Percentiles rank a stretch among this genome's conserved stretches.
phyloP scores from a whole-genome alignment of 2,113 vertebrate species.

The Acrocephalus kingi region DNA sequence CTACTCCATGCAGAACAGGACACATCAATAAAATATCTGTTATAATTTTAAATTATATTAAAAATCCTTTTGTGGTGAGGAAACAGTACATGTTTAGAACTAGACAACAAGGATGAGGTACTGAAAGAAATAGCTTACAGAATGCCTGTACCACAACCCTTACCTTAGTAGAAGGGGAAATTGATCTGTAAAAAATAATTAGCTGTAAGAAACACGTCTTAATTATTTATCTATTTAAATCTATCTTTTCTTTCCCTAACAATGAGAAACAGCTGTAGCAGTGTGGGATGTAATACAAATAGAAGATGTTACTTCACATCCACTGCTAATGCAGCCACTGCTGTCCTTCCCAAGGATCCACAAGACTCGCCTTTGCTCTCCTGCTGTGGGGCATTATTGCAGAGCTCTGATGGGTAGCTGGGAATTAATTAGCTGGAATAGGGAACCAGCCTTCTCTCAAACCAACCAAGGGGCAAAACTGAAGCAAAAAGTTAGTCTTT shows the following conservation, averaged over 20 bases:
- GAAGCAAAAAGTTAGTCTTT: neutral
- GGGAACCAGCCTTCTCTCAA: neutral
- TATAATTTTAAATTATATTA: neutral
- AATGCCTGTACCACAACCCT: neutral
- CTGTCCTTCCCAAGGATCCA: neutral
- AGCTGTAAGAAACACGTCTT: neutral
- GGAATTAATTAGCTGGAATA: neutral
- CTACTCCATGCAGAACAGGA: neutral
- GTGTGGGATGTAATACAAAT: neutral
- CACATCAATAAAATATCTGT: neutral
- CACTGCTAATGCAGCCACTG: neutral
- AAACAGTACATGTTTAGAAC: neutral
- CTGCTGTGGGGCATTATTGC: neutral
- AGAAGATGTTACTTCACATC: neutral
- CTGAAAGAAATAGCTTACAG: neutral
- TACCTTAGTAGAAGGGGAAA: neutral
- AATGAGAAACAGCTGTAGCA: neutral
- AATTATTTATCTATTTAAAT: neutral
- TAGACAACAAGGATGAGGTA: neutral
- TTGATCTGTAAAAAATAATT: neutral
- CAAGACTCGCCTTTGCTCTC: neutral
- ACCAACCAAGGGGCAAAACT: neutral
- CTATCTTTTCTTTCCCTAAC: neutral
- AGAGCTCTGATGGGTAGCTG: neutral
- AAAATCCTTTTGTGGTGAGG: neutral